Base-by-base conservation (phyloP, 2,113 vertebrate species). In the Rhinopomastus cyanomelas region DNA sequence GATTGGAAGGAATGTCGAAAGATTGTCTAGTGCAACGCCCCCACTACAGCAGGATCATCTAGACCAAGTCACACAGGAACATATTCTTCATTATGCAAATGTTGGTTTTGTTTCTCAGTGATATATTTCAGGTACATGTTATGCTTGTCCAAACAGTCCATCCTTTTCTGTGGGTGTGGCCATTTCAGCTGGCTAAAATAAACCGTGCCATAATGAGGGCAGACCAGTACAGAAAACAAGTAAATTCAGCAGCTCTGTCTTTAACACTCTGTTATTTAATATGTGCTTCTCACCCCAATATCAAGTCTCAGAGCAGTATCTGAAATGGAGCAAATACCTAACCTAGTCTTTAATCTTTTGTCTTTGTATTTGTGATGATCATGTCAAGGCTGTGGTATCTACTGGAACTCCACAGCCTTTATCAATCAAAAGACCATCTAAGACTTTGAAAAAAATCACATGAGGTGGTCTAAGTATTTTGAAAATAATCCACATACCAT, bases 181-280 rank as follows among this genome's bases (percentile, higher is more conserved):
- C 11, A 23, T 85, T 77, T 85, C 72, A 92, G 29, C 18, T n/a
- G 56, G 52, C 12, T 71, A 27, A 68, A 94, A 85, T 27, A 77
- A 86, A 34, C 27, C 39, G 21, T 76, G 60, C 36, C 22, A 17
- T 78, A 67, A 60, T 60, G 67, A 89, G 52, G 56, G 15, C 56
- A 87, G 56, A 44, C 8, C 18, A 49, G 9, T 16, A 21, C 20
- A 84, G 37, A 56, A 26, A 91, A 69, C 19, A 77, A 81, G 22
- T 48, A 19, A 51, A 77, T 76, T 89, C 64, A 92, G 29, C 34
- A 71, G 29, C 23, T 90, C 22, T 79, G 0, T 69, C n/a, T 51
- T 77, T 60, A 71, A 37, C 60, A 66, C 8, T 64, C 52, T 85
- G 53, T 25, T 10, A 16, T 80, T 74, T 83, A 77, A 39, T 16